A percentile compares a stretch with the other conserved stretches of the same genome.
These are phyloP conservation scores for Smittia aterrima DNA, from an alignment of 2,888 invertebrate species.

Conservation along the genomic window DNA sequence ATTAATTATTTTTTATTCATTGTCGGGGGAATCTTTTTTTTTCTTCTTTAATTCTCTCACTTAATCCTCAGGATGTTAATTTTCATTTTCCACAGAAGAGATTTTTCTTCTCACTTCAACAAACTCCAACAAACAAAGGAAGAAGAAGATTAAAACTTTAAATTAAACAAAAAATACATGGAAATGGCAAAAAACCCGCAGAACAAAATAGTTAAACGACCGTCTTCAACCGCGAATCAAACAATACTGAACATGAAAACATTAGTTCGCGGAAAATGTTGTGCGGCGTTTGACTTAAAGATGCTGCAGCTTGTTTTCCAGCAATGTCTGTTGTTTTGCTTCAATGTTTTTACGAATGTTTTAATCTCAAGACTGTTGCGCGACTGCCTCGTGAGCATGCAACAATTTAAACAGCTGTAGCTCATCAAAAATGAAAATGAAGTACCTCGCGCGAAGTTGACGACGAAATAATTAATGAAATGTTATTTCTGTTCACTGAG, in stretches of 20 bases:
- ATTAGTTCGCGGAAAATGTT: background rate
- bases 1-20: too few relatives aligned
- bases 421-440: too few relatives aligned
- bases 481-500: too few relatives aligned
- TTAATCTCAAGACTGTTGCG: background rate
- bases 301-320: background rate
- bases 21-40: too few relatives aligned
- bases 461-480: too few relatives aligned
- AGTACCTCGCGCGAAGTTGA: too few relatives aligned
- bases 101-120: too few relatives aligned
- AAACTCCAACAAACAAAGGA: too few relatives aligned
- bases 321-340: background rate
- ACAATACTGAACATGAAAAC: conserved; percentile 6
- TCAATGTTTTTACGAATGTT: background rate
- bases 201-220: background rate
- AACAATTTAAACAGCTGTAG: too few relatives aligned
- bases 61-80: too few relatives aligned
- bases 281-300: background rate
- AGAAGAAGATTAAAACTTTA: background rate
- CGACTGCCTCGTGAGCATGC: background rate
- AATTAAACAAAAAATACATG: background rate
- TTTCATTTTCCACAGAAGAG: too few relatives aligned
- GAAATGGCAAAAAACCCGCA: conserved; percentile 16
- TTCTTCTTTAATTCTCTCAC: too few relatives aligned
- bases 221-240: background rate